Conservation (phyloP, 2,888 invertebrate species). For the Drosophila colorata region DNA sequence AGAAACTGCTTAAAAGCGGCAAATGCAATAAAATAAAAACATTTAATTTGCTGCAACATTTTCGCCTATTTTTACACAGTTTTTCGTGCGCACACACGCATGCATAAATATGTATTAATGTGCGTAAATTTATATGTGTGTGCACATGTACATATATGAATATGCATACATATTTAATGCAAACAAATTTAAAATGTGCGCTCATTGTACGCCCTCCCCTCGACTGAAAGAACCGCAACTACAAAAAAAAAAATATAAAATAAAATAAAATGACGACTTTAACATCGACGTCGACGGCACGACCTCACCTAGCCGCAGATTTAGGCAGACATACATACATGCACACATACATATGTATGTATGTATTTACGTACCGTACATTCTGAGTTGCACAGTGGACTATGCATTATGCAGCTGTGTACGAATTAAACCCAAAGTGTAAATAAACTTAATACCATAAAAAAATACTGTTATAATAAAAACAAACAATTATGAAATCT, state of each 20-base stretch:
- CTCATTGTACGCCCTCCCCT: slow-evolving; percentile 4
- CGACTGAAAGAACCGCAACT: too few relatives aligned
- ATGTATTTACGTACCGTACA: not conserved
- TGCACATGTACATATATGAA: not conserved
- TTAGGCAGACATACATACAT: not conserved
- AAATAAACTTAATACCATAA: not conserved
- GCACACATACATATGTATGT: not conserved
- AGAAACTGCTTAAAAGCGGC: slow-evolving; percentile 14
- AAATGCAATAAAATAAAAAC: slow-evolving; percentile 34
- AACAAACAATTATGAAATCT: not conserved
- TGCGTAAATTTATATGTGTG: not conserved
- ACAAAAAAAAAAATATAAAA: not conserved
- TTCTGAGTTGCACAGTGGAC: slow-evolving; percentile 7
- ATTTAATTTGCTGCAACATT: slow-evolving; percentile 53
- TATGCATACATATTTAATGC: slow-evolving; percentile 13
- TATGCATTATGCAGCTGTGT: not conserved
- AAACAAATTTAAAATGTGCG: slow-evolving; percentile 10
- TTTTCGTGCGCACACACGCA: slow-evolving; percentile 21
- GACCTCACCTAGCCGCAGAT: slow-evolving; percentile 9
- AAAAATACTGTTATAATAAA: not conserved
- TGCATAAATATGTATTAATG: not conserved
- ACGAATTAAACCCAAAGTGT: not conserved
- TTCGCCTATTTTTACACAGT: slow-evolving; percentile 58
- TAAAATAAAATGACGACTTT: slow-evolving; percentile 4
- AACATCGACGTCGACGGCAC: slow-evolving; percentile 2